Percentiles rank a stretch among this genome's conserved stretches.
phyloP scores from a whole-genome alignment of 2,797 vertebrate genomes.

The Eulemur coronatus region DNA sequence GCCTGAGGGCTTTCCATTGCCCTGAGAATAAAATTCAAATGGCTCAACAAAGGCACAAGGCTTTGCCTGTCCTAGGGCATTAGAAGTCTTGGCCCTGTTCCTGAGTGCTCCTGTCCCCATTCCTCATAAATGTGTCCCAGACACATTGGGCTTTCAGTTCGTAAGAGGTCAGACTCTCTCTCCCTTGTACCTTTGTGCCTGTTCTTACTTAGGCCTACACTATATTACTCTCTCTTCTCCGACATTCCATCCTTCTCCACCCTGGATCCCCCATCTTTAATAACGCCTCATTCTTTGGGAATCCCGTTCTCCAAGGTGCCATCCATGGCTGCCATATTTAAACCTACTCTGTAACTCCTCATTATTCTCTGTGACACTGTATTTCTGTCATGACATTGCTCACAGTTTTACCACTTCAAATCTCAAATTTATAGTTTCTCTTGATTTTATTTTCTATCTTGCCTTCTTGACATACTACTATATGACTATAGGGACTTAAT shows the following conservation, averaged over 20 bases:
- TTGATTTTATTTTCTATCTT: not conserved
- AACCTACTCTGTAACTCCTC: accelerated
- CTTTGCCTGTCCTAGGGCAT: not conserved
- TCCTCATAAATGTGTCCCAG: not conserved
- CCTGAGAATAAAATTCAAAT: not conserved
- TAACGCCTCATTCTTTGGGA: not conserved
- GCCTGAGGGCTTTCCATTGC: not conserved
- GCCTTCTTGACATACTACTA: not conserved
- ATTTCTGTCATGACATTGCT: not conserved
- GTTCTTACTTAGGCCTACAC: not conserved
- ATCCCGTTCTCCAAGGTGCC: not conserved
- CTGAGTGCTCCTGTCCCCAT: not conserved
- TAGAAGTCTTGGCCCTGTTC: not conserved
- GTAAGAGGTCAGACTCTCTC: not conserved
- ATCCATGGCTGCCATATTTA: accelerated
- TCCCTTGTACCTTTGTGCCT: accelerated
- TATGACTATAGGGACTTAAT: not conserved
- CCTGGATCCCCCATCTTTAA: accelerated
- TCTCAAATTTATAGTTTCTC: not conserved
- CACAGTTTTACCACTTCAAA: not conserved
- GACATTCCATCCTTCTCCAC: accelerated
- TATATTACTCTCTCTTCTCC: accelerated
- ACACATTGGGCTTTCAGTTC: not conserved
- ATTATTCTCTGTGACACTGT: not conserved
- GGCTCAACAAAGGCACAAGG: not conserved